Conservation (phyloP, 2,888 invertebrate species). For the Cancer borealis region DNA sequence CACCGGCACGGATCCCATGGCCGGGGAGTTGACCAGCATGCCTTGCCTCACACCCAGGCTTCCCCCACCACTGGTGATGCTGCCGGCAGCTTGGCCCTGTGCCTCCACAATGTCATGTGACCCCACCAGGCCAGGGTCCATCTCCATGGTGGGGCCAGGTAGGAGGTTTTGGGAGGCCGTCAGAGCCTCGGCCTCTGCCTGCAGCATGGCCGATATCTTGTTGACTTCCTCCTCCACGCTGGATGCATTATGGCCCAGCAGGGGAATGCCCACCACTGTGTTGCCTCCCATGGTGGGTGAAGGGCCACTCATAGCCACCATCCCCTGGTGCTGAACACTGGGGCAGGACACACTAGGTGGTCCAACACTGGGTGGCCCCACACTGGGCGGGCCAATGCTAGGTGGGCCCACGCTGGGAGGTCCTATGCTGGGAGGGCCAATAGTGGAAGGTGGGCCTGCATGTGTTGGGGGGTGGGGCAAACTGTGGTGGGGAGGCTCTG, state of each 20-base stretch:
- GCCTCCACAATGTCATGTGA: slow-evolving; percentile 76
- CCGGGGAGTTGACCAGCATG: slow-evolving; percentile 55
- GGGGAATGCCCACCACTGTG: slow-evolving; percentile 65
- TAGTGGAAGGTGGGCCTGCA: slow-evolving; percentile 72
- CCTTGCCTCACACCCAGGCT: slow-evolving; percentile 53
- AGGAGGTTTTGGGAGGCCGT: slow-evolving; percentile 72
- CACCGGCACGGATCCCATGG: slow-evolving; percentile 75
- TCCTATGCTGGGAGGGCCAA: slow-evolving; percentile 74
- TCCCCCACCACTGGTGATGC: slow-evolving; percentile 59
- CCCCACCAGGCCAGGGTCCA: slow-evolving; percentile 67
- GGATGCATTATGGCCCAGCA: slow-evolving; percentile 59
- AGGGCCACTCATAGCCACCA: slow-evolving; percentile 56
- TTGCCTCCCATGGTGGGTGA: slow-evolving; percentile 58
- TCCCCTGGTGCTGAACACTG: slow-evolving; percentile 64
- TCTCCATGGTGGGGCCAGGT: slow-evolving; percentile 62
- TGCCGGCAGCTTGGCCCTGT: slow-evolving; percentile 74
- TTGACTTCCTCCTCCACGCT: slow-evolving; percentile 77
- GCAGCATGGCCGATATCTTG: slow-evolving; percentile 77
- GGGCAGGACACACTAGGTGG: slow-evolving; percentile 73
- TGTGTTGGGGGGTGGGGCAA: slow-evolving; percentile 73
- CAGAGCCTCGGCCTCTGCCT: slow-evolving; percentile 76
- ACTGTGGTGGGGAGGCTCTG: slow-evolving; percentile 71
- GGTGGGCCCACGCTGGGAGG: slow-evolving; percentile 72
- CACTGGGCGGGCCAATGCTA: slow-evolving; percentile 72
- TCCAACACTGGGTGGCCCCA: slow-evolving; percentile 75